Conservation (phyloP, 2,888 invertebrate genomes). For the Pyrgus malvae region DNA sequence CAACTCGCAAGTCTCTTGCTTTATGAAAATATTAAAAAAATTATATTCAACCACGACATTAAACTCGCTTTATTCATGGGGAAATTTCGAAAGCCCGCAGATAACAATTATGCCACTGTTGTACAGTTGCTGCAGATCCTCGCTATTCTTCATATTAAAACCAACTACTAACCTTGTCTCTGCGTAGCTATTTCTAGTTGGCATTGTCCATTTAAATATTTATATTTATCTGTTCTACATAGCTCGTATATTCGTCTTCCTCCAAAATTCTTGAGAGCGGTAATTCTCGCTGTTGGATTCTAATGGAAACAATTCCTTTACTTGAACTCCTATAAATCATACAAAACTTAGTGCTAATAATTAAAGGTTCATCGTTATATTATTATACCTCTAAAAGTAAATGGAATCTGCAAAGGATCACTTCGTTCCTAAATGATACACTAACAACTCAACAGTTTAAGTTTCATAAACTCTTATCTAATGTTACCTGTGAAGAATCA, state of each 20-base stretch:
- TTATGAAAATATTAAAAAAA: conserved; percentile 29
- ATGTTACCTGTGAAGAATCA: too few species aligned
- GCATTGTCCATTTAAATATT: conserved; percentile 28
- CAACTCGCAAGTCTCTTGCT: conserved; percentile 30
- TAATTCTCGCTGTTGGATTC: background rate
- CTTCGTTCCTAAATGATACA: too few species aligned
- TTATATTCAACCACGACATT: conserved; percentile 13
- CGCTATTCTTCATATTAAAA: conserved; percentile 3
- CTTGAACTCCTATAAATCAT: background rate
- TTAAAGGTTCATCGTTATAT: background rate
- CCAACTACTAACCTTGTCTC: conserved; percentile 30
- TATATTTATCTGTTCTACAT: conserved; percentile 21
- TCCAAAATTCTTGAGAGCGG: conserved; percentile 9
- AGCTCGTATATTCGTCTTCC: conserved; percentile 13
- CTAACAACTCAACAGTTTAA: too few species aligned
- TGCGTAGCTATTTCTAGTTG: conserved; percentile 32
- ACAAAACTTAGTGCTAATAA: background rate
- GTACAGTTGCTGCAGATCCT: background rate
- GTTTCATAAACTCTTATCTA: too few species aligned
- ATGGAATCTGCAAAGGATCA: too few species aligned
- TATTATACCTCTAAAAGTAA: background rate
- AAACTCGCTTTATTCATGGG: background rate
- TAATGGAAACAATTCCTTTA: background rate
- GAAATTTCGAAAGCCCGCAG: background rate
- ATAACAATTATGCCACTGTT: background rate